Evolutionary conservation across 1,140 invertebrate genomes (phyloP).

Genomic region (Bilobella aurantiaca): DNA sequence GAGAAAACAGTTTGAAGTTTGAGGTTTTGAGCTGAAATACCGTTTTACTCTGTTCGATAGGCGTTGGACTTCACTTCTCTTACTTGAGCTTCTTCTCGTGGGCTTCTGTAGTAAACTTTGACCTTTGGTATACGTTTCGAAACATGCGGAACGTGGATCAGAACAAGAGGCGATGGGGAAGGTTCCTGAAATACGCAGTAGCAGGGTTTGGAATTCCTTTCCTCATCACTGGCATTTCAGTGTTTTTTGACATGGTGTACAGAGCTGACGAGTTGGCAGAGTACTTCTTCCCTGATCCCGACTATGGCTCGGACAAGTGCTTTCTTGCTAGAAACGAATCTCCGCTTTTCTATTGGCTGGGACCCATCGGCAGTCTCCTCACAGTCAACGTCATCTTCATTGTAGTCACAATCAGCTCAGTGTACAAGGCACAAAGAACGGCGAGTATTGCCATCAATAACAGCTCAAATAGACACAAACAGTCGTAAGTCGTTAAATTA

Average conservation of each 20-base stretch:
- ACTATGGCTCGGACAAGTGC: constrained; percentile 14
- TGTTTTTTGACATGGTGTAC: neutral
- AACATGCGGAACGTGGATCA: neutral
- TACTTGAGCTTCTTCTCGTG: constrained; percentile 3
- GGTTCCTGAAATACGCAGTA: constrained; percentile 6
- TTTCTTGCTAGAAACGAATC: constrained; percentile 8
- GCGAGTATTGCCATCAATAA: constrained; percentile 16
- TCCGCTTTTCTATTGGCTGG: constrained; percentile 35
- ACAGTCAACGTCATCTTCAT: constrained; percentile 39
- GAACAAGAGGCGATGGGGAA: neutral
- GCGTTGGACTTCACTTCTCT: constrained; percentile 1
- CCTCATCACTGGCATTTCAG: neutral
- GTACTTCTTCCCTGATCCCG: constrained; percentile 9
- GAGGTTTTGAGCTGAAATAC: no score
- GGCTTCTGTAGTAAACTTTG: constrained; percentile 1
- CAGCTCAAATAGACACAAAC: neutral
- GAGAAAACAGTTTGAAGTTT: no score
- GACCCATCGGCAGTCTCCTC: constrained; percentile 36
- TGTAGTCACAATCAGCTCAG: constrained; percentile 15
- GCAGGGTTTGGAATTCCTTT: constrained; percentile 7
- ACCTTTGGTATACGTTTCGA: constrained; percentile 14
- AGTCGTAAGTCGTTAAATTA: constrained; percentile 10
- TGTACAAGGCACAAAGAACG: constrained; percentile 11
- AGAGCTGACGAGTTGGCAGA: neutral
- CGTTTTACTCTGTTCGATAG: no score